These are phyloP conservation scores for Alexandromys fortis DNA, from an alignment of 2,113 vertebrate species.

Conservation along the genomic window DNA sequence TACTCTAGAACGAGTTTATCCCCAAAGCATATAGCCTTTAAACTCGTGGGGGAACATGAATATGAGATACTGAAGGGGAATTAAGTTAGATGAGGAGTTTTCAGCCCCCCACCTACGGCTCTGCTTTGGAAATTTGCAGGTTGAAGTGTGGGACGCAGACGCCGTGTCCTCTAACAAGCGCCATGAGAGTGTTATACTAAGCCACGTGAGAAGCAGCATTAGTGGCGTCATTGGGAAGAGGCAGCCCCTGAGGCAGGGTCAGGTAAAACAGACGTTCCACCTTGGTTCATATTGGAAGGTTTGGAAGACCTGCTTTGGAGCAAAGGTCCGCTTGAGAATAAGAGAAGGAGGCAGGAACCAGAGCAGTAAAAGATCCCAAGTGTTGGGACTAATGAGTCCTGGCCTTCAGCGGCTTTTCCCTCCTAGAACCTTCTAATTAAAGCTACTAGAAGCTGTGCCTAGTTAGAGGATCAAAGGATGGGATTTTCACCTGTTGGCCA, in stretches of 20 bases:
- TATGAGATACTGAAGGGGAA: background rate
- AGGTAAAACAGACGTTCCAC: background rate
- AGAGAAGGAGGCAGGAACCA: background rate
- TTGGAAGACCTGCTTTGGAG: background rate
- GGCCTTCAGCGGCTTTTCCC: no score
- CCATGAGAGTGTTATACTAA: accelerated
- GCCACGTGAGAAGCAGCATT: background rate
- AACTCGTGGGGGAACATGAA: background rate
- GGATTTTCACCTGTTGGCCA: no score
- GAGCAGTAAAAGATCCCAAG: no score
- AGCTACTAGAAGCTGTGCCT: no score
- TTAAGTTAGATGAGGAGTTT: background rate
- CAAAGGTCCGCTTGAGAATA: background rate
- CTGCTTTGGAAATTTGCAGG: background rate
- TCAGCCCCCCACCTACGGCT: background rate
- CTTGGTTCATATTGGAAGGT: background rate
- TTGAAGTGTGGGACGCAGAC: background rate
- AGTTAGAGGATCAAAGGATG: no score
- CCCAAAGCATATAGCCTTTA: background rate
- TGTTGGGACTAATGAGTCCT: no score
- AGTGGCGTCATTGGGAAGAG: background rate
- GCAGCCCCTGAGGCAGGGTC: background rate
- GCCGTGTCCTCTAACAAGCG: background rate
- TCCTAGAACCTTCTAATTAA: no score
- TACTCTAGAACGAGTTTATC: background rate